These are phyloP conservation scores for Candoia aspera DNA, from an alignment of 2,113 vertebrate genomes.

Conservation along the genomic window DNA sequence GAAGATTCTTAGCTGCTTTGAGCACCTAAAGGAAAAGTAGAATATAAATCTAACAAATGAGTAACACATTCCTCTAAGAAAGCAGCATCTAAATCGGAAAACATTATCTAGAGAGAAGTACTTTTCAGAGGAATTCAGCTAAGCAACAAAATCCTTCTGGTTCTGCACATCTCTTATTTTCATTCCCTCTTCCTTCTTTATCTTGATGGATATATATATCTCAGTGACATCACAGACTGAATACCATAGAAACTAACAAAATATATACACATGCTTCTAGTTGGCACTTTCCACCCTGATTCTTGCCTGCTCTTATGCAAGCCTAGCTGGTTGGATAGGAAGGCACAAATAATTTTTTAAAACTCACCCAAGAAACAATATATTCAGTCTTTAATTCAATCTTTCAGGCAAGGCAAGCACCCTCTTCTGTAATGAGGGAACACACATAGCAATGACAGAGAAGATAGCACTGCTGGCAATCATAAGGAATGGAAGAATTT, in stretches of 20 bases:
- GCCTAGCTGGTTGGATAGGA: neutral
- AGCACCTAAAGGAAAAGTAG: neutral
- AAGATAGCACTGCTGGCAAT: neutral
- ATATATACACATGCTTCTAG: neutral
- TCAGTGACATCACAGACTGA: neutral
- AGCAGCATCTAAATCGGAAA: neutral
- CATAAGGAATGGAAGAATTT: neutral
- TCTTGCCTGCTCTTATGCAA: neutral
- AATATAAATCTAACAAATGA: neutral
- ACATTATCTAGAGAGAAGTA: neutral
- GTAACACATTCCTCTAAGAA: neutral
- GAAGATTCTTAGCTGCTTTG: neutral
- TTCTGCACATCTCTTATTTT: neutral
- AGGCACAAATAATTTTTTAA: neutral
- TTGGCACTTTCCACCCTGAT: neutral
- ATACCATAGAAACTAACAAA: neutral
- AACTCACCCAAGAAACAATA: slow-evolving; percentile 13
- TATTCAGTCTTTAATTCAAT: slow-evolving; percentile 9
- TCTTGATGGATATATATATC: neutral
- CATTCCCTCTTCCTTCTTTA: neutral
- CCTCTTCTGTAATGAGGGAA: slow-evolving; percentile 1
- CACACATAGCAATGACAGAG: neutral
- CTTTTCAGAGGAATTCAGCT: neutral
- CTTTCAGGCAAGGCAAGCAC: slow-evolving; percentile 32
- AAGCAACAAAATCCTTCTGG: neutral